Percentiles rank a stretch among this genome's conserved stretches.
Evolutionary conservation across 2,797 vertebrate genomes (phyloP).

Genomic region (Anguilla megastoma): DNA sequence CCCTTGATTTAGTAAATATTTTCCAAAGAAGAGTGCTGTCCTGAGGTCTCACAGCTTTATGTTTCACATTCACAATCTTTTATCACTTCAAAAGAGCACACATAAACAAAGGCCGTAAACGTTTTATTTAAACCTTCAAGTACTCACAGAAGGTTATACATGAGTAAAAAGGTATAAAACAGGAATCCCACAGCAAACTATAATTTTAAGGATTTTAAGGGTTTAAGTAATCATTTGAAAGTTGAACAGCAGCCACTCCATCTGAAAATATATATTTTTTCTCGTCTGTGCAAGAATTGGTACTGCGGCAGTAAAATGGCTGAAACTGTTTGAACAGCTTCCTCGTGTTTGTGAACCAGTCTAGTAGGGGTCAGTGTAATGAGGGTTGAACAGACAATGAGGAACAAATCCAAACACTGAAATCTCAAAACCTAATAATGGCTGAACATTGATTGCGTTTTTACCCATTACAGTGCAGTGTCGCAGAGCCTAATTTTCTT

Average conservation of each 20-base stretch:
- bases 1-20: not conserved
- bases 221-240: not conserved
- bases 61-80: not conserved
- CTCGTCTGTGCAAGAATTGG: not conserved
- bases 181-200: not conserved
- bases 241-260: not conserved
- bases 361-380: conserved; percentile 19
- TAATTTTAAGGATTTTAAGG: not conserved
- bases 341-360: conserved; percentile 20
- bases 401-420: conserved; percentile 30
- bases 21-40: not conserved
- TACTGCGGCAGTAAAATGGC: conserved; percentile 4
- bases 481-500: conserved; percentile 18
- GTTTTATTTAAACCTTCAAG: conserved; percentile 7
- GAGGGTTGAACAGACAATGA: conserved; percentile 26
- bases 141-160: not conserved
- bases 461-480: conserved; percentile 8
- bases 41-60: not conserved
- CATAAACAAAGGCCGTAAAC: not conserved
- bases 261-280: conserved; percentile 7
- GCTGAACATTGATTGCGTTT: conserved; percentile 26
- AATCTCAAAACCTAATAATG: conserved; percentile 22
- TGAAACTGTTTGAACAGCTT: conserved; percentile 10
- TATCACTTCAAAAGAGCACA: not conserved
- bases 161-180: not conserved